These are phyloP conservation scores for Caenorhabditis brenneri DNA, from an alignment of 1,140 invertebrate species.

Conservation along the genomic window DNA sequence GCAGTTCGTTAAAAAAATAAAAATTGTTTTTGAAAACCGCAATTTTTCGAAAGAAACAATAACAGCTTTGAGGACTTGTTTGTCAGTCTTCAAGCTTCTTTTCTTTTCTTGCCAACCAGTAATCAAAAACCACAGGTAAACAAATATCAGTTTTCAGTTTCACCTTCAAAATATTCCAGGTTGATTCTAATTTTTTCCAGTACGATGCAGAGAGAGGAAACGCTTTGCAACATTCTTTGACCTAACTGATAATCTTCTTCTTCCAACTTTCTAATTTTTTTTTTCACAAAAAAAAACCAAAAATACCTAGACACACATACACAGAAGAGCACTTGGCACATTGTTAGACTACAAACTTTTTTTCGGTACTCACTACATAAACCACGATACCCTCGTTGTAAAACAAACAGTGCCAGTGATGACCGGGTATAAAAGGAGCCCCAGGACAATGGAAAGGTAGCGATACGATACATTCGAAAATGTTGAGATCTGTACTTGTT, in stretches of 20 bases:
- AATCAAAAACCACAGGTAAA: too few relatives aligned
- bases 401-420: background rate
- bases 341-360: background rate
- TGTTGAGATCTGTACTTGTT: background rate
- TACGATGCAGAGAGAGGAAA: too few relatives aligned
- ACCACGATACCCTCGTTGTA: background rate
- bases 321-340: background rate
- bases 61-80: too few relatives aligned
- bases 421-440: conserved; percentile 2
- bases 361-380: background rate
- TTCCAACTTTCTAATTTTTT: background rate
- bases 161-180: too few relatives aligned
- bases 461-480: background rate
- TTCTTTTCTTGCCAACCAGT: too few relatives aligned
- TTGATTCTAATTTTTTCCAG: too few relatives aligned
- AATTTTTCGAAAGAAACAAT: too few relatives aligned
- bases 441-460: background rate
- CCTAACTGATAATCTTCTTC: background rate
- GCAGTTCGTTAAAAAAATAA: too few relatives aligned
- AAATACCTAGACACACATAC: background rate
- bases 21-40: too few relatives aligned
- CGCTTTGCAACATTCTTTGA: background rate
- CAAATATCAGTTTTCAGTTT: too few relatives aligned
- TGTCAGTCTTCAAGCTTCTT: too few relatives aligned
- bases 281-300: background rate